Conservation (phyloP, 2,888 invertebrate genomes). For the Anaspis maculata region DNA sequence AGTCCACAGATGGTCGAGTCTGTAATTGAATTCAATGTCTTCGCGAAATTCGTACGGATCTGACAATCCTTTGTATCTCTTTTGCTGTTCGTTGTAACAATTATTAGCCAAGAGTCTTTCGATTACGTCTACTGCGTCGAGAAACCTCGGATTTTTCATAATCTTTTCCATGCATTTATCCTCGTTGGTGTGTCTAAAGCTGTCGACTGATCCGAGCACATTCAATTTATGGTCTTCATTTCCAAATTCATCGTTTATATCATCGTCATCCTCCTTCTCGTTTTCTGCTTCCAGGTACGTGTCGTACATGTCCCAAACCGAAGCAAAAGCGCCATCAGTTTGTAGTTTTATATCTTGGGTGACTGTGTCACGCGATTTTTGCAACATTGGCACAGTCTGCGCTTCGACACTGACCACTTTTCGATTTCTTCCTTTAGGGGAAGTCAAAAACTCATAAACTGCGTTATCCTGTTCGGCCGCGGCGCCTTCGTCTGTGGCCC, state of each 20-base stretch:
- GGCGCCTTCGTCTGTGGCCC: conserved; percentile 48
- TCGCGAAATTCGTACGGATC: conserved; percentile 54
- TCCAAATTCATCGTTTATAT: conserved; percentile 1
- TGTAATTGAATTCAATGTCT: conserved; percentile 59
- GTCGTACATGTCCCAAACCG: conserved; percentile 72
- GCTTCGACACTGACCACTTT: conserved; percentile 60
- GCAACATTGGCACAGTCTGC: conserved; percentile 55
- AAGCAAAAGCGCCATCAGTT: conserved; percentile 59
- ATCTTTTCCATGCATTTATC: conserved; percentile 37
- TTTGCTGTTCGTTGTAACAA: conserved; percentile 57
- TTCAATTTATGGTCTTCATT: conserved; percentile 21
- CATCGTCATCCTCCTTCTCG: neutral
- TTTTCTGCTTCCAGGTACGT: conserved; percentile 47
- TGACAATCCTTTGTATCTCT: conserved; percentile 58
- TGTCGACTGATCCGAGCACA: conserved; percentile 23
- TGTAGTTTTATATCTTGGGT: conserved; percentile 40
- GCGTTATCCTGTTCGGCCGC: conserved; percentile 55
- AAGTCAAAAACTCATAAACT: conserved; percentile 57
- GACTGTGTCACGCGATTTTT: conserved; percentile 57
- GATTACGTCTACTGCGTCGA: conserved; percentile 55
- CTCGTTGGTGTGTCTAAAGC: conserved; percentile 24
- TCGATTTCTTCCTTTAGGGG: conserved; percentile 58
- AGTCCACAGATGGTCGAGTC: conserved; percentile 59
- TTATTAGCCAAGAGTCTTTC: conserved; percentile 67
- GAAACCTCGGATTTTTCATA: conserved; percentile 42